These are phyloP conservation scores for Mesodorylaimus sp. DNA, from an alignment of 2,888 invertebrate genomes.

Conservation along the genomic window DNA sequence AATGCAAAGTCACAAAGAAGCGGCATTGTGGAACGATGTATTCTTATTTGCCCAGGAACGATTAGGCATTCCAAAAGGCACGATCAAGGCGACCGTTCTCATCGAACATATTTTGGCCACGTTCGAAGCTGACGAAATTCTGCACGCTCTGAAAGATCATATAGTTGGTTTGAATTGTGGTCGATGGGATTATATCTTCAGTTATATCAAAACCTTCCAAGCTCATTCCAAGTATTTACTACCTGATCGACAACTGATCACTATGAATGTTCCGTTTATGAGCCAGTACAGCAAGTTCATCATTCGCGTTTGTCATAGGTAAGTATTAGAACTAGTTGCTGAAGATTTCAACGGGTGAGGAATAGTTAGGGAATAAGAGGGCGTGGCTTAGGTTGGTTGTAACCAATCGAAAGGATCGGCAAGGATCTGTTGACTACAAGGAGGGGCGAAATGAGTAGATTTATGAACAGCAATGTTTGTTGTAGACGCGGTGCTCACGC, in stretches of 20 bases:
- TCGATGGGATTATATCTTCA: conserved; percentile 48
- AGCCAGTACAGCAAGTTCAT: conserved; percentile 44
- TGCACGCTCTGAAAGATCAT: conserved; percentile 46
- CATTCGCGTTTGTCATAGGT: conserved; percentile 26
- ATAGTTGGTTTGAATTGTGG: conserved; percentile 53
- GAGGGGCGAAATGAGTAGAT: no score
- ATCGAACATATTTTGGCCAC: conserved; percentile 51
- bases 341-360: no score
- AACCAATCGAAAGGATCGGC: no score
- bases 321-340: no score
- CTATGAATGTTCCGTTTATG: conserved; percentile 46
- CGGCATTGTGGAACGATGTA: conserved; percentile 49
- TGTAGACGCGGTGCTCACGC: conserved; percentile 45
- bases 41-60: conserved; percentile 45
- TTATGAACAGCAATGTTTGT: conserved; percentile 32
- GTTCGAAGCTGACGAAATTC: conserved; percentile 51
- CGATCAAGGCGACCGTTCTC: conserved; percentile 50
- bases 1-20: conserved; percentile 46
- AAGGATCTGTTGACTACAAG: no score
- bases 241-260: conserved; percentile 50
- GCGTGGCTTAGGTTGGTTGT: no score
- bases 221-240: conserved; percentile 43
- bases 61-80: conserved; percentile 42
- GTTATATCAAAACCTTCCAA: conserved; percentile 31
- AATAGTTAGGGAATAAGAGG: no score